Base-by-base conservation (phyloP, 2,888 invertebrate genomes). In the Sphaeridia pumilis region DNA sequence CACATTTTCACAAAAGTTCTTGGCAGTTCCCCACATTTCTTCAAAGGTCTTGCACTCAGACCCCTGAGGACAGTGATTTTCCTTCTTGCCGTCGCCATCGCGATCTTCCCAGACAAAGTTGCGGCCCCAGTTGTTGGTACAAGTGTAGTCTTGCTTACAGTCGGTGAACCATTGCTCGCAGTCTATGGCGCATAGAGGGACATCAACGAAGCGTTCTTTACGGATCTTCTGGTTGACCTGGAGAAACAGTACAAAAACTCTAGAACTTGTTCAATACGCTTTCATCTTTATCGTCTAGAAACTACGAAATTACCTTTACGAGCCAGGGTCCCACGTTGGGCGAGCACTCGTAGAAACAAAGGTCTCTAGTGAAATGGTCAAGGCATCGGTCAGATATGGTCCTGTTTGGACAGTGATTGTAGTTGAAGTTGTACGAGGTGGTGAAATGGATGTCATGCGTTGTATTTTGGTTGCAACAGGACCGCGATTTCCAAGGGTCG, bases 321-420 rank as follows among this genome's bases (percentile, higher is more conserved):
- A 72, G 61, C 74, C 74, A 75, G 4, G 74, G 73, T 1, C 74
- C 73, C 42, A 73, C 65, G 63, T 75, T 72, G 7, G 75, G 75
- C 7, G 74, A 73, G 63, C 75, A 75, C 61, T 75, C 74, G 63
- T 73, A 75, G 59, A 75, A 74, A 60, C 75, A 75, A n/a, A 71
- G 66, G 60, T 75, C 74, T 60, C 72, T 71, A 5, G 65, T 54
- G 60, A 75, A 75, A 59, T 71, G 70, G 27, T 65, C 66, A 10
- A 65, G 62, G 58, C 75, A 75, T 17, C 64, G 62, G 2, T 58
- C 57, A 2, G 73, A 73, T 65, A 75, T 60, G 4, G 60, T 58
- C 52, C 54, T 57, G 4, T 60, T 56, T 14, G 61, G 55, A 60
- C 75, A 75, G 59, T 74, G 75, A 58, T 71, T 66, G 63, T 68